phyloP scores from a whole-genome alignment of 2,113 vertebrate genomes.

The Bucco capensis region DNA sequence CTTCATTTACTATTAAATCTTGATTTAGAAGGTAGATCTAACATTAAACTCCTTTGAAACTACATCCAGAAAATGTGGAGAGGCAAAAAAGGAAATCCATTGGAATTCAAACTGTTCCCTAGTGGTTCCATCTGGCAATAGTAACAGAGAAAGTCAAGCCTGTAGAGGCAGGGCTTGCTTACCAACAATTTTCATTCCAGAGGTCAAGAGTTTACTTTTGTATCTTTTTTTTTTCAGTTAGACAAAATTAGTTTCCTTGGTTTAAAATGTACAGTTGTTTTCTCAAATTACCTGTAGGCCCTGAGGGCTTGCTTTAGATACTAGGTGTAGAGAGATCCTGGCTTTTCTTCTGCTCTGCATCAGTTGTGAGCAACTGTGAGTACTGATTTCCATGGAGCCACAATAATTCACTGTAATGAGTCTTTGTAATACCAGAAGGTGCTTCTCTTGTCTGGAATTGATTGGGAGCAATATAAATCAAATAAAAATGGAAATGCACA shows the following conservation, averaged over 20 bases:
- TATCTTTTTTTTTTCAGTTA: background rate
- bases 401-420: background rate
- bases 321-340: background rate
- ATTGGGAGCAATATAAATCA: background rate
- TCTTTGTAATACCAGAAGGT: constrained; percentile 12
- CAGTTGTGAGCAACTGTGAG: background rate
- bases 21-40: background rate
- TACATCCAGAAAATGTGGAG: background rate
- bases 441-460: background rate
- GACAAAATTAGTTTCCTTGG: background rate
- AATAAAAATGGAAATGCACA: background rate
- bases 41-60: background rate
- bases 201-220: background rate
- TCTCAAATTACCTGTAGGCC: background rate
- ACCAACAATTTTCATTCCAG: background rate
- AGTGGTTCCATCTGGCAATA: background rate
- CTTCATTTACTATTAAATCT: background rate
- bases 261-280: background rate
- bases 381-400: background rate
- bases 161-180: background rate
- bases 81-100: background rate
- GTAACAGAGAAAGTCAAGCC: background rate
- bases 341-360: background rate
- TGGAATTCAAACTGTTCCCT: background rate
- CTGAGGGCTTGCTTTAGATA: background rate